Evolutionary conservation across 2,888 invertebrate genomes (phyloP).

Genomic region (Amphipyra tragopoginis): DNA sequence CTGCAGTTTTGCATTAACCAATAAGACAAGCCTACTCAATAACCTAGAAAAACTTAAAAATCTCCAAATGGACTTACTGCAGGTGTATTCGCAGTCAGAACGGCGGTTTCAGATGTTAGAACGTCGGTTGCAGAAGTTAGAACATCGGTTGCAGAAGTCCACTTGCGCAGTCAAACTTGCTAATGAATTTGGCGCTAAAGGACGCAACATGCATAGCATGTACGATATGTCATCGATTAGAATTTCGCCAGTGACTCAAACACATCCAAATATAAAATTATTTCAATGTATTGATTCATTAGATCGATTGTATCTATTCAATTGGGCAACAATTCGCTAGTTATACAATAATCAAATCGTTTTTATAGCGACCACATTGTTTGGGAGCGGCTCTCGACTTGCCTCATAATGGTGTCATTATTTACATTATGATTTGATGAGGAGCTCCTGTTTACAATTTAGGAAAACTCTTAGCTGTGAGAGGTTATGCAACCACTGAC

Average conservation of each 20-base stretch:
- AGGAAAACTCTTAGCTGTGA: too few relatives aligned
- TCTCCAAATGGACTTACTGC: too few relatives aligned
- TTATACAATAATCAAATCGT: constrained; percentile 26
- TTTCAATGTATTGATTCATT: constrained; percentile 28
- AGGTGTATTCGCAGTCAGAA: too few relatives aligned
- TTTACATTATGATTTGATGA: constrained; percentile 6
- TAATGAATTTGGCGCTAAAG: too few relatives aligned
- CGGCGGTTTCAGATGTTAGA: too few relatives aligned
- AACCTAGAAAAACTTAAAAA: constrained; percentile 24
- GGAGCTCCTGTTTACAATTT: background rate
- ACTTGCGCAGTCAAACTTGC: too few relatives aligned
- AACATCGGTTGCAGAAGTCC: too few relatives aligned
- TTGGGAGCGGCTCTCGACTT: constrained; percentile 8
- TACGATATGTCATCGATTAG: constrained; percentile 17
- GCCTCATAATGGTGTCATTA: constrained; percentile 16
- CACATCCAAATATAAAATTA: constrained; percentile 29
- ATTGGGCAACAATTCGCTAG: constrained; percentile 33
- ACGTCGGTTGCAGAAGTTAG: too few relatives aligned
- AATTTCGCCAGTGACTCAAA: constrained; percentile 35
- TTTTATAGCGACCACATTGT: constrained; percentile 13
- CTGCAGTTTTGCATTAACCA: too few relatives aligned
- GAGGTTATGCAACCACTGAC: too few relatives aligned
- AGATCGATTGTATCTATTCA: constrained; percentile 37
- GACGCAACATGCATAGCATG: background rate
- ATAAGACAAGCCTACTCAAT: background rate